phyloP scores from a whole-genome alignment of 2,888 invertebrate genomes.

The Sycophila texana region DNA sequence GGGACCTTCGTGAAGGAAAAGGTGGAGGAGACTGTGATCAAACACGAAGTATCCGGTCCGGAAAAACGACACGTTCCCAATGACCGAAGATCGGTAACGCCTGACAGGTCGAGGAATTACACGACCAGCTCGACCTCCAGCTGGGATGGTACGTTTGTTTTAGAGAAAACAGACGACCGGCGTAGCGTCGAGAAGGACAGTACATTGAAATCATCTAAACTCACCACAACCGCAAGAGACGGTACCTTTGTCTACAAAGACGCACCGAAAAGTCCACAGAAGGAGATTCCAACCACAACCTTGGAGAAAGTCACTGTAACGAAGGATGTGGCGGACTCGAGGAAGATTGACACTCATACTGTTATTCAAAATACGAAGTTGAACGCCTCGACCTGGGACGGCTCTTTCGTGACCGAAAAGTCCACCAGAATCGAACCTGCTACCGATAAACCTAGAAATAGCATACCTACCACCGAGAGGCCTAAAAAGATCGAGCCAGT shows the following conservation, averaged over 20 bases:
- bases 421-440: slow-evolving; percentile 59
- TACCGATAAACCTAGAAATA: neutral
- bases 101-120: neutral
- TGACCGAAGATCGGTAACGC: slow-evolving; percentile 7
- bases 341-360: neutral
- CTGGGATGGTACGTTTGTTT: slow-evolving; percentile 79
- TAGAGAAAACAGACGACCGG: slow-evolving; percentile 8
- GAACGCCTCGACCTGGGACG: slow-evolving; percentile 76
- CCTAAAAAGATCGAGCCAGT: slow-evolving; percentile 69
- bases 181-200: slow-evolving; percentile 14
- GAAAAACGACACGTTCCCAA: neutral
- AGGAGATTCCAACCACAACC: neutral
- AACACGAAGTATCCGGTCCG: neutral
- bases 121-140: slow-evolving; percentile 66
- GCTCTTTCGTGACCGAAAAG: slow-evolving; percentile 78
- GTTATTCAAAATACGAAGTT: slow-evolving; percentile 27
- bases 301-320: neutral
- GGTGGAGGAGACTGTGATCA: neutral
- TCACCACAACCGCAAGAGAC: slow-evolving; percentile 36
- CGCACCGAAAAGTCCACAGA: neutral
- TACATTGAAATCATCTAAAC: neutral
- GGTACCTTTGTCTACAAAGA: slow-evolving; percentile 42
- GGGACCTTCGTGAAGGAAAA: slow-evolving; percentile 10
- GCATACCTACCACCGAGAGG: slow-evolving; percentile 72
- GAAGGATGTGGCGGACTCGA: neutral